Base-by-base conservation (phyloP, 2,888 invertebrate species). In the Euproctis similis region DNA sequence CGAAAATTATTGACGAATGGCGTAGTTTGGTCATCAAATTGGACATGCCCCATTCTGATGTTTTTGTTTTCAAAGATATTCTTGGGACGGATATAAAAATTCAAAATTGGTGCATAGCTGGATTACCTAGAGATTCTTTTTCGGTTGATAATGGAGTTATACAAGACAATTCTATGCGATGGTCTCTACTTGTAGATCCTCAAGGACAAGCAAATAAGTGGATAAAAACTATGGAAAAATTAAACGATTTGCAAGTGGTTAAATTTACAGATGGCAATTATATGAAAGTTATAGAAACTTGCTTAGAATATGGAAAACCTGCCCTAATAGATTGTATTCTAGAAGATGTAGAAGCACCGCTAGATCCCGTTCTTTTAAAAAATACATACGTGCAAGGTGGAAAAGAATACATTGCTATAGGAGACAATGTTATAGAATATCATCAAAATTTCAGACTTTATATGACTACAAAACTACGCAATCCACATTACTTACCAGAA, bases 61-160 rank as follows among this genome's bases (percentile, higher is more conserved):
- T 85, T 8, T 97, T 90, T 66, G 88, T 89, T 13, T 89, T 97
- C 30, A 88, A 89, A 24, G 87, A 87, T 31, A 88, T 92, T 6
- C 80, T 97, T 30, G 96, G 96, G 0, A 89, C 92, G 10, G 94
- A 96, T 39, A 93, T 96, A 14, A 92, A 92, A 66, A 93, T 94
- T 47, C 93, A 95, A 73, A 89, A 90, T 38, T 95, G 95, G 95
- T 92, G 91, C 58, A 92, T 94, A 43, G 88, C 87, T 35, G 93
- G 93, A 2, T 76, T 95, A 31, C 94, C 95, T 0, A 85, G 91
- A 45, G 95, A 95, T 73, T 82, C 87, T 4, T 94, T 94, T 75
- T 94, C 94, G 1, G 90, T 90, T 21, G 94, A 95, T 57, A 95
- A 95, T 73, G 94, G 90, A 27, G 91, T 95, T 26, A 94, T 95